These are phyloP conservation scores for Itoplectis maculator DNA, from an alignment of 2,888 invertebrate genomes.

Conservation along the genomic window DNA sequence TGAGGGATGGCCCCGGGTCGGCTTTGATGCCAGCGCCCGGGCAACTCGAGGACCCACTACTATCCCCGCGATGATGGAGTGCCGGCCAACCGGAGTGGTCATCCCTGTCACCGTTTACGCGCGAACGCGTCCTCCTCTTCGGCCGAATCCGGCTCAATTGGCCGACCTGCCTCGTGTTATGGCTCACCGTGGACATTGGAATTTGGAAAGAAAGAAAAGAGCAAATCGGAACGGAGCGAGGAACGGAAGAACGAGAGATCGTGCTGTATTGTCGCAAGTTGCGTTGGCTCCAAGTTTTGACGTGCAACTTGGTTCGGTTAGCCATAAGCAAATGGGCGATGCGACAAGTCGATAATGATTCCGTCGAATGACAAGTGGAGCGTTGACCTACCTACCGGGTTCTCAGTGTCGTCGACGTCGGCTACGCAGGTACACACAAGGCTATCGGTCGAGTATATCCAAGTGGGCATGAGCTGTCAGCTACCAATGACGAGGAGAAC, in stretches of 20 bases:
- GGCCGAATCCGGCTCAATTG: constrained; percentile 4
- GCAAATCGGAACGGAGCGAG: no score
- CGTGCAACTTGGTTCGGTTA: no score
- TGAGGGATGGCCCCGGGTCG: constrained; percentile 75
- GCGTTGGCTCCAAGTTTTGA: no score
- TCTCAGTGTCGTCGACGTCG: background rate
- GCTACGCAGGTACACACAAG: background rate
- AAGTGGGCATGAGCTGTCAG: constrained; percentile 47
- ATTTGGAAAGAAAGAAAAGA: background rate
- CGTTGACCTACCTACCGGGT: background rate
- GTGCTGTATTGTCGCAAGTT: no score
- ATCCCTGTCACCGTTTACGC: constrained; percentile 59
- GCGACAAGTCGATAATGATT: constrained; percentile 3
- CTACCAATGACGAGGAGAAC: constrained; percentile 36
- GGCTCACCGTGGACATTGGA: background rate
- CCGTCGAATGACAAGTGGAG: constrained; percentile 1
- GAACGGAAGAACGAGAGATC: no score
- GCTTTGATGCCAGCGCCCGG: constrained; percentile 80
- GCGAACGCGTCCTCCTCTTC: constrained; percentile 23
- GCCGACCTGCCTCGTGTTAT: background rate
- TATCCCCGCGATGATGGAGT: constrained; percentile 76
- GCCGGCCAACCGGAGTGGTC: constrained; percentile 62
- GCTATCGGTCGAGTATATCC: constrained; percentile 35
- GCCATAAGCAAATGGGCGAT: background rate
- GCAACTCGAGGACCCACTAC: constrained; percentile 75